Percentiles rank a stretch among this genome's conserved stretches.
phyloP scores from a whole-genome alignment of 1,140 invertebrate genomes.

The Venustaconcha ellipsiformis region DNA sequence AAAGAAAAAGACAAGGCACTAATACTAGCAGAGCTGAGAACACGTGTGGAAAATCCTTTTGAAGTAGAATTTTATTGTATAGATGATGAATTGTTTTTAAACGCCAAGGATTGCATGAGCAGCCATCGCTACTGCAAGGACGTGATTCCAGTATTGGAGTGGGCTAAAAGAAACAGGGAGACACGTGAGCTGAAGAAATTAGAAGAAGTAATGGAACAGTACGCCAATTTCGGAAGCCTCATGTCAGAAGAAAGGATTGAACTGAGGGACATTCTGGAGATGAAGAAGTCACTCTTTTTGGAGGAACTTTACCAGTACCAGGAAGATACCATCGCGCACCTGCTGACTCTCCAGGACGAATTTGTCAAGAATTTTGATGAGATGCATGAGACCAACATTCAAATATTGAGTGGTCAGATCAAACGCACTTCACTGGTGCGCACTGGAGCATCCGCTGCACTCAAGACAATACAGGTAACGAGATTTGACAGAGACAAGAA shows the following conservation, averaged over 20 bases:
- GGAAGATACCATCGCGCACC: conserved; percentile 23
- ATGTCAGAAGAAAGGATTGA: conserved; percentile 15
- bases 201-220: no score
- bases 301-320: conserved; percentile 19
- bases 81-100: no score
- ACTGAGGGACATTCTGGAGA: conserved; percentile 2
- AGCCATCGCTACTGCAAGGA: no score
- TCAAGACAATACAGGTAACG: conserved; percentile 14
- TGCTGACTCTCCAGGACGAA: conserved; percentile 22
- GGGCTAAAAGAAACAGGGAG: no score
- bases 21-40: no score
- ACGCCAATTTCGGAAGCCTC: neutral
- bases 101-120: no score
- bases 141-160: no score
- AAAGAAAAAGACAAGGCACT: no score
- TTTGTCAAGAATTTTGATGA: conserved; percentile 22
- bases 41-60: no score
- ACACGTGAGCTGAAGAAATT: no score
- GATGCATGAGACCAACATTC: conserved; percentile 14
- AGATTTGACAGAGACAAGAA: neutral
- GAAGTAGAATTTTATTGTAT: no score
- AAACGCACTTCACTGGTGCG: conserved; percentile 16
- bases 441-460: conserved; percentile 8
- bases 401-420: conserved; percentile 19
- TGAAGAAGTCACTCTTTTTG: conserved; percentile 9